phyloP scores from a whole-genome alignment of 2,888 invertebrate genomes.

The Caenorhabditis macrosperma region DNA sequence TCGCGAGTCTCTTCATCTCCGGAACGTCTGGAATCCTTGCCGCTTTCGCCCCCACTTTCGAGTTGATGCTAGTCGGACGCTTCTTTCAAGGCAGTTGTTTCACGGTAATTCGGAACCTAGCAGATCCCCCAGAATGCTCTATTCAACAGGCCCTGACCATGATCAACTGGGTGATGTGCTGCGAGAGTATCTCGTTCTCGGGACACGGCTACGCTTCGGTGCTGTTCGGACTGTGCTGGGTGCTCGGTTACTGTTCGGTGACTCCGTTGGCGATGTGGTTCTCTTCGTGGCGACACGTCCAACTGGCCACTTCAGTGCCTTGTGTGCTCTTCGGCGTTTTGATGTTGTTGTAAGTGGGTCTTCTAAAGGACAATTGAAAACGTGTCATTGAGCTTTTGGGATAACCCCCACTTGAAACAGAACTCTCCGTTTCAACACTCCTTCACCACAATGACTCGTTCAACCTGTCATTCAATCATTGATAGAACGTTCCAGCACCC shows the following conservation, averaged over 20 bases:
- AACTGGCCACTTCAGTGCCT: constrained; percentile 65
- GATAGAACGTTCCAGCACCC: constrained; percentile 67
- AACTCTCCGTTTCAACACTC: background rate
- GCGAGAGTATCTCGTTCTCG: constrained; percentile 62
- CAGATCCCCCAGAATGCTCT: background rate
- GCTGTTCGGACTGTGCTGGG: constrained; percentile 64
- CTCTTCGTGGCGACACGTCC: constrained; percentile 66
- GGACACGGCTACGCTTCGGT: constrained; percentile 64
- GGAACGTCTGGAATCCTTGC: constrained; percentile 60
- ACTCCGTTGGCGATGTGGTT: constrained; percentile 69
- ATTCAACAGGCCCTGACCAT: constrained; percentile 61
- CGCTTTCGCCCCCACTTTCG: constrained; percentile 62
- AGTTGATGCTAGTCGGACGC: constrained; percentile 51
- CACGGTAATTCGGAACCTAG: constrained; percentile 51
- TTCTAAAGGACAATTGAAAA: background rate
- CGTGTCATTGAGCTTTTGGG: too few relatives aligned
- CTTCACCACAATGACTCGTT: too few relatives aligned
- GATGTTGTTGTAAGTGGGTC: constrained; percentile 64
- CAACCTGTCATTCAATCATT: background rate
- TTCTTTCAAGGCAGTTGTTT: constrained; percentile 65
- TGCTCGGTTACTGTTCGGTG: constrained; percentile 69
- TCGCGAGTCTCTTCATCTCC: constrained; percentile 56
- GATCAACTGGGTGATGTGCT: constrained; percentile 69
- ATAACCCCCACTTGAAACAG: background rate
- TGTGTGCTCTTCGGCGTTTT: constrained; percentile 62